Base-by-base conservation (phyloP, 2,113 vertebrate species). In the Chamaetylas fuelleborni region DNA sequence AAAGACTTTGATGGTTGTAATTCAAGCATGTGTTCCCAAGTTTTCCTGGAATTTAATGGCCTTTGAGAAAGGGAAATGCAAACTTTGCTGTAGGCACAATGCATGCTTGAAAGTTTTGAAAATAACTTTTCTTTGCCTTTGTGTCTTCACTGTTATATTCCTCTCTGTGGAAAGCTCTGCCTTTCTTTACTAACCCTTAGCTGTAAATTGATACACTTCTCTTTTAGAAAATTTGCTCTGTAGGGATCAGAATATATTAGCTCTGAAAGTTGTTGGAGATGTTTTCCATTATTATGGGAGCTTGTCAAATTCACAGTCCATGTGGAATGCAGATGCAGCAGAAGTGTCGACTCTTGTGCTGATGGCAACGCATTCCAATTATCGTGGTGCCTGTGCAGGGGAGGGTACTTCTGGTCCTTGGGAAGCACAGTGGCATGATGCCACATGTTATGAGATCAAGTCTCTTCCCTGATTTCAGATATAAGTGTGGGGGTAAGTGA, bases 161-260 rank as follows among this genome's bases (percentile, higher is more conserved):
- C 58, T 96, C 88, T 89, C 90, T 66, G 84, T 13, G 14, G 71
- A 77, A 90, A 91, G 73, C 54, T 92, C 85, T 81, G 50, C 47
- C 72, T 86, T 92, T 86, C 90, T 93, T 85, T 89, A 38, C 42
- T 70, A 94, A 17, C 47, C 57, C 62, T 53, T 65, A 62, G 58
- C 85, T 74, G 72, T 79, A 95, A 90, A 94, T 89, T 82, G 82
- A 70, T 85, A 65, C 15, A 53, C 50, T 95, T 92, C 80, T 88
- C 72, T 90, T 93, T 82, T 78, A 82, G 76, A 93, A 84, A 87
- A 95, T 92, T 50, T 94, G 57, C 90, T 93, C 96, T 73, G 72
- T 95, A 84, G 94, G 88, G 91, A 94, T 81, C 69, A 38, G 91
- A 95, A 92, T 95, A 90, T 42, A 92, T 96, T 95, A 95, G 36